Conservation (phyloP, 1,140 invertebrate species). For the Diabrotica virgifera region DNA sequence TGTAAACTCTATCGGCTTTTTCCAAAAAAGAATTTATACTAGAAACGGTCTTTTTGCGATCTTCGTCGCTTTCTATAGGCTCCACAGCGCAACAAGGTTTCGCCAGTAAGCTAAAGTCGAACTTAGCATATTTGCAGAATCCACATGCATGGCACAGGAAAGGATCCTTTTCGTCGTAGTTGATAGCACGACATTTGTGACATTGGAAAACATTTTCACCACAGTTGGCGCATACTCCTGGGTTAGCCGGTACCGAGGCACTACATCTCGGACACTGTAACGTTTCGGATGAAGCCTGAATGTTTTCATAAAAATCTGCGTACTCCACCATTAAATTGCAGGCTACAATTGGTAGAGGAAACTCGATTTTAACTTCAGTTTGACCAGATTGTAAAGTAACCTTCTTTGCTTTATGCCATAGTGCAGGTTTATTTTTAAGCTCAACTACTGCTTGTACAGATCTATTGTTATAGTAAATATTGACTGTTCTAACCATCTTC, state of each 20-base stretch:
- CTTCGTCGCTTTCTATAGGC: constrained; percentile 95
- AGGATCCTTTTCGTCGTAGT: constrained; percentile 99
- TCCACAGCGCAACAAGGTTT: constrained; percentile 93
- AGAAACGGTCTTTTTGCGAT: constrained; percentile 90
- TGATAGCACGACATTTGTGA: constrained; percentile 96
- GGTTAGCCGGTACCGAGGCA: constrained; percentile 93
- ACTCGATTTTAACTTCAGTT: constrained; percentile 94
- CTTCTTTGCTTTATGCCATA: constrained; percentile 96
- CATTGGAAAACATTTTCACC: constrained; percentile 99
- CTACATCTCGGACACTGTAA: constrained; percentile 95
- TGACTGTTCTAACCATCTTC: constrained; percentile 96
- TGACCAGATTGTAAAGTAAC: constrained; percentile 85
- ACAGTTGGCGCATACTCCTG: constrained; percentile 95
- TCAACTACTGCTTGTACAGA: constrained; percentile 95
- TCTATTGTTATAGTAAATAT: constrained; percentile 96
- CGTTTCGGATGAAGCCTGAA: constrained; percentile 77
- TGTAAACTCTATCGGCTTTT: constrained; percentile 92
- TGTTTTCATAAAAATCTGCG: constrained; percentile 94
- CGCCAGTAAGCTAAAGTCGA: constrained; percentile 90
- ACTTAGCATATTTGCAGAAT: constrained; percentile 99
- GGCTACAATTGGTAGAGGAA: constrained; percentile 93
- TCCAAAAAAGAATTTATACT: constrained; percentile 88
- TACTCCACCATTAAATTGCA: constrained; percentile 99
- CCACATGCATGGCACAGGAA: constrained; percentile 98
- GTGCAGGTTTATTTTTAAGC: constrained; percentile 89